Evolutionary conservation across 2,797 vertebrate genomes (phyloP), one percentile per base, ranked within the genome.

Genomic region (Melanogrammus aeglefinus): DNA sequence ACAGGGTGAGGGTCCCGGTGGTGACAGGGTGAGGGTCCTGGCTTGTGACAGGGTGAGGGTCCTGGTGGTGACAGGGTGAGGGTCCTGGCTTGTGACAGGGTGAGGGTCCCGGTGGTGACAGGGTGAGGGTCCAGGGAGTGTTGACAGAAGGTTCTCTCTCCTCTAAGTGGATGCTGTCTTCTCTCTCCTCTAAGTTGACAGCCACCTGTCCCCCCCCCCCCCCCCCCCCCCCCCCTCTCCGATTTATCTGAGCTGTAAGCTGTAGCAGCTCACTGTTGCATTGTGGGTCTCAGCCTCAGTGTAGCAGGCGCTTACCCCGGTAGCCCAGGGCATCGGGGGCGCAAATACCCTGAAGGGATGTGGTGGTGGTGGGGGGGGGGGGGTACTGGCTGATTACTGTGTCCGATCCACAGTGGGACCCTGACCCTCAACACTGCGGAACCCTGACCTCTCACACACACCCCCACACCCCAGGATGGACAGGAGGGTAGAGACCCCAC

Each of bases 231-330:
- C 84, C 82, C 85, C 90, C 81, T 85, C 80, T 85, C 84, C 88
- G 85, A 88, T 90, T 89, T 88, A 88, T 87, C 86, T 84, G 78
- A 39, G 38, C 38, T 83, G 86, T 72, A 21, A 71, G 70, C 66
- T 44, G 35, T 16, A 86, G 87, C 81, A 81, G 88, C 82, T 85
- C 91, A 87, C 81, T 74, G 82, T 89, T 87, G 69, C 71, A 85
- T 88, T 85, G 89, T 88, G 88, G 88, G 83, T 86, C 75, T 77
- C 86, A 91, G 84, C 77, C 86, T 91, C 88, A 93, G 91, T 91
- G 80, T 79, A 88, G 91, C 88, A 83, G 91, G 90, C 81, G 84
- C 86, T 92, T 87, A 90, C 85, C 84, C 86, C n/a, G 27, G 39
- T 31, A 78, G 77, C 80, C 88, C 87, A 76, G 71, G 51, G 77